Percentiles rank a stretch among this genome's conserved stretches.
Conservation (phyloP, 2,113 vertebrate genomes). For the Dasyurus viverrinus region DNA sequence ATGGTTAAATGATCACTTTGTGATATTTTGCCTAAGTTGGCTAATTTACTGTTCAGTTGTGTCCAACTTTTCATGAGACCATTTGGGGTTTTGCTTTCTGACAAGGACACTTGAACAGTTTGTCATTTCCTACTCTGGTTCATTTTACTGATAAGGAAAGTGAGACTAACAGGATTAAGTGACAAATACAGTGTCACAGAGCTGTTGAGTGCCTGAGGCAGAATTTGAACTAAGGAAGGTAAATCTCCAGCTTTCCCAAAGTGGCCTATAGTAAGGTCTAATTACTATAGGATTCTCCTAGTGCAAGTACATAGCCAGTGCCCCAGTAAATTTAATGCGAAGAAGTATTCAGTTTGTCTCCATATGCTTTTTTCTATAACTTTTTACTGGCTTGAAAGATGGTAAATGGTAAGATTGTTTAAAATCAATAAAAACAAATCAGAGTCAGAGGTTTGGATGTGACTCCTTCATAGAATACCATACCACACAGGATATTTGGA, state of each 20-base stretch:
- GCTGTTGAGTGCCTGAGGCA: no score
- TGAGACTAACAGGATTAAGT: no score
- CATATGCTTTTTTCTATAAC: constrained; percentile 52
- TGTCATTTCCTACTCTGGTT: no score
- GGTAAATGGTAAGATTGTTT: constrained; percentile 64
- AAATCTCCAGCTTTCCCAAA: not conserved
- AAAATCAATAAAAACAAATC: constrained; percentile 69
- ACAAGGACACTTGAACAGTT: no score
- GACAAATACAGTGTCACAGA: no score
- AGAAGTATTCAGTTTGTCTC: constrained; percentile 29
- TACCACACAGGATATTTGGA: not conserved
- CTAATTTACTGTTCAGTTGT: no score
- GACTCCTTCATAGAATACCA: constrained; percentile 29
- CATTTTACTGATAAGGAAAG: no score
- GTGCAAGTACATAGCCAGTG: not conserved
- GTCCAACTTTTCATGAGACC: no score
- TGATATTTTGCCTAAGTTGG: not conserved
- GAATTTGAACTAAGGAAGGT: no score
- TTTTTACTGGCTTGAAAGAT: constrained; percentile 53
- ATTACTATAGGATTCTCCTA: not conserved
- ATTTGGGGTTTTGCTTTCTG: no score
- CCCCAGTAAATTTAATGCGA: not conserved
- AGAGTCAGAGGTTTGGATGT: constrained; percentile 47
- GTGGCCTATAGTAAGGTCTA: not conserved
- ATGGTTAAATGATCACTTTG: not conserved